Evolutionary conservation across 2,797 vertebrate genomes (phyloP).

Genomic region (Podarcis siculus): DNA sequence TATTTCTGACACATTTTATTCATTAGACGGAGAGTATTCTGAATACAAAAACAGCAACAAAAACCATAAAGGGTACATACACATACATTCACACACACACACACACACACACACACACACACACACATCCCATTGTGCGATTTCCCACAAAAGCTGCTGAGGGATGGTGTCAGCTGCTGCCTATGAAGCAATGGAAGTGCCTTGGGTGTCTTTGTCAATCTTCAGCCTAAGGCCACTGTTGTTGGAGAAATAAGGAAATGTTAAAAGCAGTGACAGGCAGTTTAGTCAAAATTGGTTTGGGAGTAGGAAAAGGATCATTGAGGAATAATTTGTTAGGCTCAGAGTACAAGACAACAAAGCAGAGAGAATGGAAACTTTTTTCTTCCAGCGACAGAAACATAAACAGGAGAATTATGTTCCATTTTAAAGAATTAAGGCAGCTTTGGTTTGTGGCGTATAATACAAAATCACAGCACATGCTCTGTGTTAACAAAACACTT

Average conservation of each 20-base stretch:
- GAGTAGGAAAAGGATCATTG: conserved; percentile 44
- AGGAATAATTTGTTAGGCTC: conserved; percentile 62
- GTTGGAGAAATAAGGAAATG: conserved; percentile 71
- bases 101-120: not conserved
- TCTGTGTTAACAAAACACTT: conserved; percentile 53
- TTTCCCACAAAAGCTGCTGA: conserved; percentile 53
- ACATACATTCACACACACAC: not conserved
- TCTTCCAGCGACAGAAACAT: conserved; percentile 58
- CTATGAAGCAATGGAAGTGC: conserved; percentile 63
- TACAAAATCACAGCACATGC: not conserved
- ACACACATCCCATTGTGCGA: not conserved
- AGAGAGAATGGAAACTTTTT: conserved; percentile 50
- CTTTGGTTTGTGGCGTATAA: conserved; percentile 57
- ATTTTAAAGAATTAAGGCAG: conserved; percentile 59
- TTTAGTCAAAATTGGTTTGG: conserved; percentile 70
- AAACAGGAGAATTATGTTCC: conserved; percentile 70
- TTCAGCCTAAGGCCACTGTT: conserved; percentile 76
- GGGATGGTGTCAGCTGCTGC: conserved; percentile 69
- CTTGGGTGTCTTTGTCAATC: conserved; percentile 74
- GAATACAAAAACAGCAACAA: not conserved
- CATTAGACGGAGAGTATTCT: not conserved
- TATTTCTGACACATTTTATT: not conserved
- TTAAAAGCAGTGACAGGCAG: conserved; percentile 73
- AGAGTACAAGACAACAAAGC: conserved; percentile 42
- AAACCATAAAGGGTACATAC: conserved; percentile 24